Evolutionary conservation across 2,113 vertebrate genomes (phyloP).

Genomic region (Phodopus roborovskii): DNA sequence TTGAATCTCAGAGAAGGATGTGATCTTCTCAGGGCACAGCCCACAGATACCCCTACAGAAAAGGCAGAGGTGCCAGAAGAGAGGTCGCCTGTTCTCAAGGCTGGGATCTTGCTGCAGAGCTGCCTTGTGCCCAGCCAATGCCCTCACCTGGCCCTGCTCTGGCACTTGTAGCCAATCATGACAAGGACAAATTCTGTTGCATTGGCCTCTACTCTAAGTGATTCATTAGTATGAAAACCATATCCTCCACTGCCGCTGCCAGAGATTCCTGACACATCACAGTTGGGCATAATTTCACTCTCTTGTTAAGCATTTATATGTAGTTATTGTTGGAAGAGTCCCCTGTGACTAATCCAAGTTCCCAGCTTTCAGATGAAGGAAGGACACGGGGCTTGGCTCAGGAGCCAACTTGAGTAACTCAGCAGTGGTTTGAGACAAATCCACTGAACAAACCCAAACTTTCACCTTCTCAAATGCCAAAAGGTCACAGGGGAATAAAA

Average conservation of each 20-base stretch:
- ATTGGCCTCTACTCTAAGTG: not conserved
- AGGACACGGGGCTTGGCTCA: not conserved
- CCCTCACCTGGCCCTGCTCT: not conserved
- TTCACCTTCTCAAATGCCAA: not conserved
- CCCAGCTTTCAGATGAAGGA: conserved; percentile 29
- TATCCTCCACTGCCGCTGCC: not conserved
- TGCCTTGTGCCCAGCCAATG: fast-evolving
- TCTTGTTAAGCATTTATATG: conserved; percentile 35
- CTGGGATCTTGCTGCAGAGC: not conserved
- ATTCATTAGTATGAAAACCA: conserved; percentile 59
- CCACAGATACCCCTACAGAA: not conserved
- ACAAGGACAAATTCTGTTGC: not conserved
- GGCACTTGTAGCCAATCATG: not conserved
- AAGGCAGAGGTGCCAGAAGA: not conserved
- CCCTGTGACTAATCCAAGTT: not conserved
- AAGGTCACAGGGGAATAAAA: not conserved
- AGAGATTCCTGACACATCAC: conserved; percentile 66
- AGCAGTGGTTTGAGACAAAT: not conserved
- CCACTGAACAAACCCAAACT: not conserved
- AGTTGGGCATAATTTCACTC: conserved; percentile 15
- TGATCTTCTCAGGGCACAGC: not conserved
- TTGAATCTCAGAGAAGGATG: not conserved
- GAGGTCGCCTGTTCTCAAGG: fast-evolving
- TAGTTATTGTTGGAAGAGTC: conserved; percentile 5
- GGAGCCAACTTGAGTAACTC: not conserved